Base-by-base conservation (phyloP, 1,140 invertebrate genomes). In the Dryas iulia region DNA sequence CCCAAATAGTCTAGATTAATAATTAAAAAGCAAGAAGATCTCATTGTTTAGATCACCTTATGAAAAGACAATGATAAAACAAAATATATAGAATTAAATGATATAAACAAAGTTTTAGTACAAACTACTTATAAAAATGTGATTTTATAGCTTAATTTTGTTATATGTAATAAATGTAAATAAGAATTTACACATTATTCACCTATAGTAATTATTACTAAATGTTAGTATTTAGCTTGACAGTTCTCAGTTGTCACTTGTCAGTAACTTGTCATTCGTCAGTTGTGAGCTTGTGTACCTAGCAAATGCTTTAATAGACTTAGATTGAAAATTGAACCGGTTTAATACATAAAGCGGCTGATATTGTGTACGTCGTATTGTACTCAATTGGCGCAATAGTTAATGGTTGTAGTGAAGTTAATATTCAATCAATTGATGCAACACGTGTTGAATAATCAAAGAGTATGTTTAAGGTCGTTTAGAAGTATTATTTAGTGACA, bases 301-400 rank as follows among this genome's bases (percentile, higher is more conserved):
- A 47, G 39, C 39, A 18, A 47, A 18, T 47, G 14, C 39, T 47
- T 47, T 47, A 47, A 65, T 31, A 33, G 39, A 47, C 21, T 47
- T 47, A 47, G 39, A 69, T 69, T 53, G 67, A 33, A 69, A 63
- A 69, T 69, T 69, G 67, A 69, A 62, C 60, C 66, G 54, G 47
- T 61, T 53, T 67, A 67, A 67, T 67, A 56, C 59, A 67, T 67
- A 56, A 67, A 69, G 52, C 31, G 66, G 58, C 57, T 28, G 66
- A 57, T 69, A 39, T 63, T 28, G 39, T 47, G 39, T 47, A 47
- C 39, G 39, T 54, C 59, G 61, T 62, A 63, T 69, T 69, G 67
- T 63, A 61, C 39, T 59, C 59, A 58, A 69, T 69, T 69, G 60
- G 59, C 66, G 66, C 47, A 69, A 63, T 61, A 47, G 60, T 69